A percentile compares a stretch with the other conserved stretches of the same genome.
Conservation (phyloP, 2,888 invertebrate species). For the Cataglyphis altisquamis region DNA sequence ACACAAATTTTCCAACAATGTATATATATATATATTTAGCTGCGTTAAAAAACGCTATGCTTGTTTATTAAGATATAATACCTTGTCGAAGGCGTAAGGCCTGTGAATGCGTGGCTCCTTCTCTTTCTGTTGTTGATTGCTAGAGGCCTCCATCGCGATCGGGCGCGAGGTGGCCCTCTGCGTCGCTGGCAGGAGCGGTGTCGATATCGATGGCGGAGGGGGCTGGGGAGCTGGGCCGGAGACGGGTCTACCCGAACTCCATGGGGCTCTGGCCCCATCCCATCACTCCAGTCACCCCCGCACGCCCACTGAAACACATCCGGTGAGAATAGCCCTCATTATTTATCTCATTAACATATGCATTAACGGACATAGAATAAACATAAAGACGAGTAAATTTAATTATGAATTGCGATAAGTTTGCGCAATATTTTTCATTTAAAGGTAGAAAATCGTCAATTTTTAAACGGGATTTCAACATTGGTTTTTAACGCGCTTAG, state of each 20-base stretch:
- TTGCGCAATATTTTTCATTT: not conserved
- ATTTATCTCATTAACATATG: not conserved
- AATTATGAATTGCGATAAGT: not conserved
- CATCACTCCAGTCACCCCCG: constrained; percentile 93
- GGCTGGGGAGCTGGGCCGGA: constrained; percentile 90
- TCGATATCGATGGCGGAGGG: constrained; percentile 88
- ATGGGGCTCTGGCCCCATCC: constrained; percentile 95
- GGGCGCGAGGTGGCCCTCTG: constrained; percentile 82
- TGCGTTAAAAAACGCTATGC: not conserved
- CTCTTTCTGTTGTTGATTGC: constrained; percentile 83
- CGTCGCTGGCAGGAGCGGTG: constrained; percentile 86
- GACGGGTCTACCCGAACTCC: constrained; percentile 94
- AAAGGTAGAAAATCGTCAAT: not conserved
- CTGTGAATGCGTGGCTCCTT: constrained; percentile 85
- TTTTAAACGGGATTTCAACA: not conserved
- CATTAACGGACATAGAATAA: not conserved
- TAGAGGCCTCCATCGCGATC: constrained; percentile 86
- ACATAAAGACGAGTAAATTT: not conserved
- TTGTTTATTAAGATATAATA: constrained; percentile 65
- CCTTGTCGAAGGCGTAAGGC: constrained; percentile 87
- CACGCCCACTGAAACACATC: constrained; percentile 89
- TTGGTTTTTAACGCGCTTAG: not conserved
- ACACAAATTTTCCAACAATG: no score
- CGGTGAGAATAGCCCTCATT: constrained; percentile 11
- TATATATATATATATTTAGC: no score